Conservation (phyloP, 1,140 invertebrate genomes). For the Riptortus pedestris region DNA sequence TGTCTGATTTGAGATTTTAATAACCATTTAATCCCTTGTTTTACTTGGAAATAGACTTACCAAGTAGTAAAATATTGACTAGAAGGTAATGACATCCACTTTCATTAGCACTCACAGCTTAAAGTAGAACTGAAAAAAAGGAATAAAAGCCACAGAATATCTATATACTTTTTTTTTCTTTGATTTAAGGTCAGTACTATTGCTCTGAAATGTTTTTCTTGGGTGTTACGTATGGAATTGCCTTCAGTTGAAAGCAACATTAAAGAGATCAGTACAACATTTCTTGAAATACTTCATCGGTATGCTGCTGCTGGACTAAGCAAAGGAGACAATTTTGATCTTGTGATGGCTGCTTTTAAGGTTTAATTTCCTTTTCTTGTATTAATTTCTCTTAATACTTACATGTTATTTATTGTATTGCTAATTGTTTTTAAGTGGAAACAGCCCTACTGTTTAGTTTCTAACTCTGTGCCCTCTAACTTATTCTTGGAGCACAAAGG, state of each 20-base stretch:
- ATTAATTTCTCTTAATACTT: not conserved
- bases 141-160: no score
- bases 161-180: conserved; percentile 9
- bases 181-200: conserved; percentile 46
- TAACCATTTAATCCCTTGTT: no score
- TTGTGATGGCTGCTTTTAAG: conserved; percentile 82
- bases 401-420: not conserved
- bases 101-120: no score
- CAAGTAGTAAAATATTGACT: no score
- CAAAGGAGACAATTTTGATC: conserved; percentile 76
- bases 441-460: no score
- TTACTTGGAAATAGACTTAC: no score
- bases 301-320: conserved; percentile 73
- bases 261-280: conserved; percentile 51
- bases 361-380: no score
- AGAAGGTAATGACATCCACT: no score
- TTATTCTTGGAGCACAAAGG: no score
- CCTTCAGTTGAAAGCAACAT: conserved; percentile 54
- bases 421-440: not conserved
- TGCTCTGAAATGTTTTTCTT: conserved; percentile 55
- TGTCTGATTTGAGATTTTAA: no score
- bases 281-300: conserved; percentile 81
- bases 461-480: no score
- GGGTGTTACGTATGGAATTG: conserved; percentile 60
- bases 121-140: no score